phyloP scores from a whole-genome alignment of 2,888 invertebrate species.

The Tillus elongatus region DNA sequence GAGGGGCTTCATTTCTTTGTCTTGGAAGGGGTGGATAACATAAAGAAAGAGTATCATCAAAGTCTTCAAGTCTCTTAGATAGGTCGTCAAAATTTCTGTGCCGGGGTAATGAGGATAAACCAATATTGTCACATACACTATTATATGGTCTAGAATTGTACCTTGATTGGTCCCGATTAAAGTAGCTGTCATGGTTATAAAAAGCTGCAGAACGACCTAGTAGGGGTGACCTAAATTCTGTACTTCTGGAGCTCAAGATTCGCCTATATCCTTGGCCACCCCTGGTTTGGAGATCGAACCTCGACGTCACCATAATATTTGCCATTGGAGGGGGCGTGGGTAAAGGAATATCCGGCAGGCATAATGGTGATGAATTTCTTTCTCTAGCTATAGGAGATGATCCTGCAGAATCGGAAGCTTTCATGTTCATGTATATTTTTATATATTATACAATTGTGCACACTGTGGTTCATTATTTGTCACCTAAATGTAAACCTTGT shows the following conservation, averaged over 20 bases:
- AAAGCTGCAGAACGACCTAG: conserved; percentile 19
- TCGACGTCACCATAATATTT: conserved; percentile 38
- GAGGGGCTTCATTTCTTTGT: conserved; percentile 5
- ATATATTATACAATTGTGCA: too few species aligned
- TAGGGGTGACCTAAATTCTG: conserved; percentile 28
- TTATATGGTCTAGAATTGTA: conserved; percentile 10
- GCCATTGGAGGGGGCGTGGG: conserved; percentile 41
- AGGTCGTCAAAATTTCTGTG: conserved; percentile 29
- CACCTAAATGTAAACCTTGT: too few species aligned
- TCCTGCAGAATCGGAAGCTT: conserved; percentile 23
- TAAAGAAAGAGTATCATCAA: conserved; percentile 15
- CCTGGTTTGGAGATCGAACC: conserved; percentile 33
- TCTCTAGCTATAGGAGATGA: conserved; percentile 16
- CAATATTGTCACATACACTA: conserved; percentile 19
- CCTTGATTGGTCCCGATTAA: neutral
- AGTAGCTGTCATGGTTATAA: conserved; percentile 6
- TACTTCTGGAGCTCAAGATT: conserved; percentile 32
- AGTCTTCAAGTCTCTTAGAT: conserved; percentile 21
- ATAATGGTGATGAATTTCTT: conserved; percentile 26
- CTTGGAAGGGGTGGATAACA: neutral
- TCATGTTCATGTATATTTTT: conserved; percentile 20
- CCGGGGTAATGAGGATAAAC: conserved; percentile 28
- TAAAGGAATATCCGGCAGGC: conserved; percentile 35
- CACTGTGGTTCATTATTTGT: too few species aligned
- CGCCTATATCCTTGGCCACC: conserved; percentile 34